phyloP scores from a whole-genome alignment of 2,113 vertebrate species.

The Zapornia atra region DNA sequence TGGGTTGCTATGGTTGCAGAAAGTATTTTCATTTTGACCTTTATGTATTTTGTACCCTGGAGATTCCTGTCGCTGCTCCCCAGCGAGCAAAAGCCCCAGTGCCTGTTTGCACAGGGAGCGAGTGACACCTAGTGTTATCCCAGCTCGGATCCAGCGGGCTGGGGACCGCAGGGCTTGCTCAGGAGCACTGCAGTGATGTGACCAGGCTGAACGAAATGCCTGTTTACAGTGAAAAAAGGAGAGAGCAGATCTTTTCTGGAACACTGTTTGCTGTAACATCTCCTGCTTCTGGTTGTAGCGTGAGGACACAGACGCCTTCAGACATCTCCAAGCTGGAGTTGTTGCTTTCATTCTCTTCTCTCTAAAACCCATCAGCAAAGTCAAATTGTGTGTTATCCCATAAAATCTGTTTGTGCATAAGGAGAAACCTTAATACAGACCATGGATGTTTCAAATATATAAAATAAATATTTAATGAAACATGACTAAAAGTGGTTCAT shows the following conservation, averaged over 20 bases:
- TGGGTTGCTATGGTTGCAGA: conserved; percentile 29
- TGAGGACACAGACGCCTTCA: background rate
- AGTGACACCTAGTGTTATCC: conserved; percentile 70
- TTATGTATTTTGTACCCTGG: background rate
- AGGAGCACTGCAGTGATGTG: background rate
- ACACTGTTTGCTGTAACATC: background rate
- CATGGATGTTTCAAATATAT: conserved; percentile 14
- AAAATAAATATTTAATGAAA: conserved; percentile 71
- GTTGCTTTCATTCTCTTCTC: background rate
- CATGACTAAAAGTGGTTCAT: conserved; percentile 34
- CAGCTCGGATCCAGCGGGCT: background rate
- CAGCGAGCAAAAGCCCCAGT: background rate
- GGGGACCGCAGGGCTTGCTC: background rate
- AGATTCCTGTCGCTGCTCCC: conserved; percentile 13
- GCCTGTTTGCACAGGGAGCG: conserved; percentile 9
- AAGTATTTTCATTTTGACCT: conserved; percentile 37
- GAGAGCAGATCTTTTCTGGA: background rate
- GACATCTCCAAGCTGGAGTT: background rate
- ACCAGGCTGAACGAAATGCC: background rate
- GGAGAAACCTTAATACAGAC: conserved; percentile 5
- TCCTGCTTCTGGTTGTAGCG: background rate
- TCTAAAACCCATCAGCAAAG: background rate
- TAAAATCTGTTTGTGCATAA: conserved; percentile 1
- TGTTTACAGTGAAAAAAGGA: background rate
- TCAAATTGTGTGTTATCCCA: background rate